These are phyloP conservation scores for Polyommatus icarus DNA, from an alignment of 2,888 invertebrate genomes.

Conservation along the genomic window DNA sequence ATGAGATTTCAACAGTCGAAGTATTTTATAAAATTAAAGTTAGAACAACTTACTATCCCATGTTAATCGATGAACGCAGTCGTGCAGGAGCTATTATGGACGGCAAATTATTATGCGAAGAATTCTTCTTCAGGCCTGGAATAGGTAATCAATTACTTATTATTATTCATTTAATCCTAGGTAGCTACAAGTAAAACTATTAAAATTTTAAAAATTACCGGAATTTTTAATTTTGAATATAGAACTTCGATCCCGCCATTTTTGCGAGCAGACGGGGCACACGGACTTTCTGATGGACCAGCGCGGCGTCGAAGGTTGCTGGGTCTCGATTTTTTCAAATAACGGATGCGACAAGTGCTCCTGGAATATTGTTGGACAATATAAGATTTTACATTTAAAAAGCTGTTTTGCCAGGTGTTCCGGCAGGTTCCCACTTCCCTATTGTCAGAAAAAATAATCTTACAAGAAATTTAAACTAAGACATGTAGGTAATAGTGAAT, in stretches of 20 bases:
- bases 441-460: no score
- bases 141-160: neutral
- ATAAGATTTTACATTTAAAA: neutral
- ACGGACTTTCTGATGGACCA: conserved; percentile 71
- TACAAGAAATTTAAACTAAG: no score
- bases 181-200: no score
- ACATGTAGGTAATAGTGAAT: no score
- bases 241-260: conserved; percentile 68
- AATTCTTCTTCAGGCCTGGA: conserved; percentile 67
- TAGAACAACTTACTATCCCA: conserved; percentile 59
- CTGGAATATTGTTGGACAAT: conserved; percentile 44
- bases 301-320: conserved; percentile 54
- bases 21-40: neutral
- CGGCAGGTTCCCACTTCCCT: no score
- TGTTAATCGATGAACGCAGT: conserved; percentile 58
- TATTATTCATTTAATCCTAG: neutral
- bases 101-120: conserved; percentile 61
- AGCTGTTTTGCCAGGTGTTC: neutral
- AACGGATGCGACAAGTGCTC: conserved; percentile 59
- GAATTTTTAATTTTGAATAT: conserved; percentile 65
- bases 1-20: no score
- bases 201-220: conserved; percentile 47
- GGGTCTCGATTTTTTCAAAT: conserved; percentile 51
- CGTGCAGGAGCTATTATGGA: conserved; percentile 70
- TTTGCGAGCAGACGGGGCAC: conserved; percentile 75